Base-by-base conservation (phyloP, 2,113 vertebrate species). In the Eolophus roseicapilla region DNA sequence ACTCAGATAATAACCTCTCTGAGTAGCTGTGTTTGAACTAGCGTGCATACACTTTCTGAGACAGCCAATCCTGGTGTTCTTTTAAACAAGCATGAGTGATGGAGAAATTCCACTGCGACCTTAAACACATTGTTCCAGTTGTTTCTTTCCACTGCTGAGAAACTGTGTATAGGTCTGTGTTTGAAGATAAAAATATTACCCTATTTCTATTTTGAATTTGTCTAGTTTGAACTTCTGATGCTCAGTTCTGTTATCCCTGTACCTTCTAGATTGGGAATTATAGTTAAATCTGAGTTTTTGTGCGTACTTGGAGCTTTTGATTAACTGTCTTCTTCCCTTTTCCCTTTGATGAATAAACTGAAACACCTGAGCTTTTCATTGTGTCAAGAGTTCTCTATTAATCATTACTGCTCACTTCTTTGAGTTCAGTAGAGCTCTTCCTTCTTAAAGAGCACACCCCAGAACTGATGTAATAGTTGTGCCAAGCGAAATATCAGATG, bases 21-120 rank as follows among this genome's bases (percentile, higher is more conserved):
- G 92, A 94, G 83, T 93, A 92, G 92, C 92, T 90, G 80, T 96
- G 96, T 96, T 96, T 96, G 95, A 95, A 92, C 92, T 95, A 93
- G 95, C 12, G 47, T 95, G 93, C 83, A 25, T 82, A 50, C 81
- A 92, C 83, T 70, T 47, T 37, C 83, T 53, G 65, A 55, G 82
- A 29, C 83, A 73, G 78, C 93, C 86, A 89, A 62, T 95, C 93
- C 91, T 84, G 39, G 27, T 31, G 59, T 52, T 76, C 57, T 84
- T 91, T 87, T 85, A 96, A 92, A 92, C 88, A 96, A 92, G 93
- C 81, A 33, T 52, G 78, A 94, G 67, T 90, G 85, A 85, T 80
- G 85, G 91, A 96, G 92, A 96, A 90, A 91, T 96, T 97, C 94
- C 93, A 93, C 78, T 67, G 60, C 63, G 73, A 37, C 87, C 90